These are phyloP conservation scores for Ochropacha duplaris DNA, from an alignment of 2,888 invertebrate species.

Conservation along the genomic window DNA sequence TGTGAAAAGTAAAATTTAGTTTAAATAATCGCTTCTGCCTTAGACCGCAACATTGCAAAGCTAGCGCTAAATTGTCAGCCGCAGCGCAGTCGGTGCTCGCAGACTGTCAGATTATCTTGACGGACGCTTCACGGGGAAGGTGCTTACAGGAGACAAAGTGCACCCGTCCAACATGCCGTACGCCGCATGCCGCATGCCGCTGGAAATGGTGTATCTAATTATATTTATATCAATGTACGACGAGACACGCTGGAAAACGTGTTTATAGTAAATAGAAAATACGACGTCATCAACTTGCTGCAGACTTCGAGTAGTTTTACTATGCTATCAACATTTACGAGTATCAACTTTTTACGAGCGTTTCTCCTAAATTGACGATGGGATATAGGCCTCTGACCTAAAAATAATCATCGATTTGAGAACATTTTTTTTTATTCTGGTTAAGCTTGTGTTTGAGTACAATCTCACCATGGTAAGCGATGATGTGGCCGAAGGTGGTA, in stretches of 20 bases:
- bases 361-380: no score
- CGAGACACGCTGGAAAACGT: not conserved
- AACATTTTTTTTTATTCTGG: no score
- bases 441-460: no score
- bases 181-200: no score
- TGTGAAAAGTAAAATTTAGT: no score
- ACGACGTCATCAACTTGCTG: not conserved
- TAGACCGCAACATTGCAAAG: conserved; percentile 21
- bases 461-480: no score
- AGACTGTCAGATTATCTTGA: conserved; percentile 43
- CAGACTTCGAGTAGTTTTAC: no score
- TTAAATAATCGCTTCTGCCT: not conserved
- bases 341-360: no score
- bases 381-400: no score
- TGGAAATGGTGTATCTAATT: conserved; percentile 1
- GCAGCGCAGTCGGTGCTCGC: conserved; percentile 23
- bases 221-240: not conserved
- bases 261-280: not conserved
- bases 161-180: not conserved
- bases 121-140: conserved; percentile 25
- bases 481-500: no score
- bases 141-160: not conserved
- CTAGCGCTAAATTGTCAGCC: conserved; percentile 47
- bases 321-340: no score
- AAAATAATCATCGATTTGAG: no score